A percentile compares a stretch with the other conserved stretches of the same genome.
phyloP scores from a whole-genome alignment of 2,888 invertebrate species.

The Apotomis betuletana region DNA sequence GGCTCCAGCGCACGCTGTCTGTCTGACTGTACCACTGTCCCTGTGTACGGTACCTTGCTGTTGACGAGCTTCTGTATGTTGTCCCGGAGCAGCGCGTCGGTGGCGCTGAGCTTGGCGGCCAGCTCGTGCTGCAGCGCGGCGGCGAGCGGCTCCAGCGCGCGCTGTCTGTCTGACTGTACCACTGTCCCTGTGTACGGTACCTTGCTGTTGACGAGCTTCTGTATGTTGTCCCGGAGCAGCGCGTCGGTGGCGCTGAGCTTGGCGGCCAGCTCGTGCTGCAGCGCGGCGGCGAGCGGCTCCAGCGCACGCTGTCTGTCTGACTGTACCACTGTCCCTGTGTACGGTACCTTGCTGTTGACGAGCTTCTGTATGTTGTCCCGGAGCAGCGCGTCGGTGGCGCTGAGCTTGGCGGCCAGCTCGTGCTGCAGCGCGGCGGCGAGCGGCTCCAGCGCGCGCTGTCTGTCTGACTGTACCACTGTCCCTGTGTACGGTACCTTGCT shows the following conservation, averaged over 20 bases:
- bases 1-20: constrained; percentile 84
- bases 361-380: constrained; percentile 92
- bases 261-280: constrained; percentile 88
- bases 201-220: constrained; percentile 91
- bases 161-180: too few species aligned
- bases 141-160: constrained; percentile 88
- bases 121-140: constrained; percentile 89
- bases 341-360: constrained; percentile 88
- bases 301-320: constrained; percentile 74
- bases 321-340: too few species aligned
- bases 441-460: constrained; percentile 84
- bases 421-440: constrained; percentile 88
- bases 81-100: constrained; percentile 90
- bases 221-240: constrained; percentile 90
- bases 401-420: constrained; percentile 88
- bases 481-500: constrained; percentile 85
- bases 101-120: constrained; percentile 87
- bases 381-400: constrained; percentile 88
- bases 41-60: constrained; percentile 85
- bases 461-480: too few species aligned
- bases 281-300: constrained; percentile 88
- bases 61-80: constrained; percentile 91
- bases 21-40: too few species aligned
- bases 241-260: constrained; percentile 89
- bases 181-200: too few species aligned